phyloP scores from a whole-genome alignment of 2,113 vertebrate species.

The Emydura subglobosa region DNA sequence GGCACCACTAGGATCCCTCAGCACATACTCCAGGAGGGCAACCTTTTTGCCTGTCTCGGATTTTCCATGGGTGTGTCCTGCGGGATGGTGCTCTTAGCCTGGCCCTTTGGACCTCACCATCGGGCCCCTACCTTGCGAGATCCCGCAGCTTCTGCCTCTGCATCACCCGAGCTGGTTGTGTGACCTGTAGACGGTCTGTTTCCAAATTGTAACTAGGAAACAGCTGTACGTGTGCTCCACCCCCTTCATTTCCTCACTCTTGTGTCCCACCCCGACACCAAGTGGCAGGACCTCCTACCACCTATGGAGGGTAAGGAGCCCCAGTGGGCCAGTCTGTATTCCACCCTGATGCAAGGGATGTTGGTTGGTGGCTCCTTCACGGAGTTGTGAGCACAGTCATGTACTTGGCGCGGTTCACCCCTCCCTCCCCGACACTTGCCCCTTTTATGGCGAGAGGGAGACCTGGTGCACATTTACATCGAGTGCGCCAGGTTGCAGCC shows the following conservation, averaged over 20 bases:
- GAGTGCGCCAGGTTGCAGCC: too few relatives aligned
- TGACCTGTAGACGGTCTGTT: not conserved
- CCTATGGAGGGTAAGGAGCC: not conserved
- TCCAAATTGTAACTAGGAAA: not conserved
- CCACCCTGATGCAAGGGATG: not conserved
- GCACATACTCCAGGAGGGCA: not conserved
- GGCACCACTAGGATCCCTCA: not conserved
- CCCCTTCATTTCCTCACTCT: not conserved
- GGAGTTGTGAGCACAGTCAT: not conserved
- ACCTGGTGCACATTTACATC: too few relatives aligned
- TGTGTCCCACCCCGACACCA: not conserved
- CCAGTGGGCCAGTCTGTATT: not conserved
- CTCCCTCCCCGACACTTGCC: too few relatives aligned
- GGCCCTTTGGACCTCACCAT: not conserved
- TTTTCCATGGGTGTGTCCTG: not conserved
- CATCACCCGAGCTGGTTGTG: not conserved
- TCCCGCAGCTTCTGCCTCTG: not conserved
- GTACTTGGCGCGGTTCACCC: too few relatives aligned
- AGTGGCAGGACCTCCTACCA: not conserved
- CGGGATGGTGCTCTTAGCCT: not conserved
- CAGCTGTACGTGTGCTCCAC: not conserved
- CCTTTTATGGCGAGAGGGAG: too few relatives aligned
- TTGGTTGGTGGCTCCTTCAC: not conserved
- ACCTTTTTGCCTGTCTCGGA: not conserved
- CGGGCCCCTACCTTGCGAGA: not conserved